Base-by-base conservation (phyloP, 2,888 invertebrate genomes). In the Parnassius mnemosyne region DNA sequence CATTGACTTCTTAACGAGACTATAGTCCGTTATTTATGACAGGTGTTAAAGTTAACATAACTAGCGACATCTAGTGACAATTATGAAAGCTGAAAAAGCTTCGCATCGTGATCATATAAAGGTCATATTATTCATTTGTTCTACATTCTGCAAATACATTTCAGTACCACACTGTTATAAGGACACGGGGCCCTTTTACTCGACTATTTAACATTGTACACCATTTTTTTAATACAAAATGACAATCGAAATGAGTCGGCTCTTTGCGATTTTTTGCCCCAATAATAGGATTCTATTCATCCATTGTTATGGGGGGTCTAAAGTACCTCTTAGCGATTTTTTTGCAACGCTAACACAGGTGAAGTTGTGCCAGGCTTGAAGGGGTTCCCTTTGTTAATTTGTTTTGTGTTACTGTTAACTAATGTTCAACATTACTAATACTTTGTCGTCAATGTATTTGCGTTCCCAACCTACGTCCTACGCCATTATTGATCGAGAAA, bases 301-400 rank as follows among this genome's bases (percentile, higher is more conserved):
- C 79, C 66, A 74, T 87, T 86, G 85, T 86, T 78, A 79, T 67
- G 80, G 80, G 84, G 81, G 85, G 85, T 85, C 84, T 78, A 71
- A 74, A 77, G 65, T 65, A 65, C 67, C 71, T 73, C 72, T 80
- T 80, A 68, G 80, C 80, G 64, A 76, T 60, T 80, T 83, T 85
- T 85, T 85, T 83, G 65, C 60, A 10, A 50, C 67, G 55, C 67
- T 65, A 74, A 71, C 71, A 80, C 83, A 84, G 82, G 81, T 84
- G 83, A 75, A 77, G 74, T 78, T 69, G 69, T 70, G 71, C 71
- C 56, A 52, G 68, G 71, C 69, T 72, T 67, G 77, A 81, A 77
- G 79, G 80, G 78, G 77, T 80, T 69, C 72, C 69, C 71, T 70
- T 73, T 58, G 50, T 58, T 53, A 46, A 51, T 74, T 68, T 71